These are phyloP conservation scores for Platyrinchus mystaceus DNA, from an alignment of 2,797 vertebrate species.

Conservation along the genomic window DNA sequence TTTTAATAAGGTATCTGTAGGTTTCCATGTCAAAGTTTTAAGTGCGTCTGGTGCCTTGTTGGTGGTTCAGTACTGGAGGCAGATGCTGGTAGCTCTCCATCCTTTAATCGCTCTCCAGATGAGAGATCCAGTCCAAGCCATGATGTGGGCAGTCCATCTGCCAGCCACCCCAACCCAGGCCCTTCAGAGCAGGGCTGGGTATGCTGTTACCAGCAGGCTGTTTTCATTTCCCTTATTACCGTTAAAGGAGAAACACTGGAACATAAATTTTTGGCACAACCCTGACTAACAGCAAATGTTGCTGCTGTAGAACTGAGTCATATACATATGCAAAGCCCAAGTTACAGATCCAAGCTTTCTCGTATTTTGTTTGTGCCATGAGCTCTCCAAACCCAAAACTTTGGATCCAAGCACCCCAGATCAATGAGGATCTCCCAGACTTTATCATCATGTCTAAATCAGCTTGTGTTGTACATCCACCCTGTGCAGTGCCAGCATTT, in stretches of 20 bases:
- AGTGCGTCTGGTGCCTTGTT: neutral
- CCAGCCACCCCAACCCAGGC: neutral
- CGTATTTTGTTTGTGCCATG: neutral
- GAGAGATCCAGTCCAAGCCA: neutral
- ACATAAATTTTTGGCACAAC: neutral
- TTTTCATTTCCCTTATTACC: neutral
- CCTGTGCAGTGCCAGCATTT: neutral
- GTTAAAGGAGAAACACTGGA: neutral
- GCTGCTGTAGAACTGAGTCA: neutral
- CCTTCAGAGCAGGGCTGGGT: neutral
- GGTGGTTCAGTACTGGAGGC: neutral
- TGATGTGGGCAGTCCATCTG: neutral
- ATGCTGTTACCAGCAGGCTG: neutral
- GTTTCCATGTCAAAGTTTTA: neutral
- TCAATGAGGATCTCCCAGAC: neutral
- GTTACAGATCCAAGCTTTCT: neutral
- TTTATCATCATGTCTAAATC: neutral
- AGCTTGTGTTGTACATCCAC: neutral
- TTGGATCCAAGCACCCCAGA: neutral
- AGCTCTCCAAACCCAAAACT: neutral
- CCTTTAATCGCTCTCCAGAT: neutral
- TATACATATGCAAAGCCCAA: rapidly evolving
- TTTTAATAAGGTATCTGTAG: neutral
- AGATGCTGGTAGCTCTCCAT: neutral
- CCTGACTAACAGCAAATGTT: neutral